Conservation (phyloP, 2,888 invertebrate genomes). For the Drosophila peninsularis region DNA sequence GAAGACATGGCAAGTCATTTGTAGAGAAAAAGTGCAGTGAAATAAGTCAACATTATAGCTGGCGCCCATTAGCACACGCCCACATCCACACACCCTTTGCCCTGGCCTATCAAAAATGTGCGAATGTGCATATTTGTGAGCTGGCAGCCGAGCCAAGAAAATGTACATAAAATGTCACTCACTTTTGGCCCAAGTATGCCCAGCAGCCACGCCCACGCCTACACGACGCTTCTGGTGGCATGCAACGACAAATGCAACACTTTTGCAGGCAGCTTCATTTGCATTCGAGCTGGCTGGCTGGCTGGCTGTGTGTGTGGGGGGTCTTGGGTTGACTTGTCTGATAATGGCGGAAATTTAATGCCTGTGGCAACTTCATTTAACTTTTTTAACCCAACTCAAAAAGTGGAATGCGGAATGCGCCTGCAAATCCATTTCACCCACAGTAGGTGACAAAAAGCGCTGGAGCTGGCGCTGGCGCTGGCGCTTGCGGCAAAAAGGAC, state of each 20-base stretch:
- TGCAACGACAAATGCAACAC: conserved; percentile 59
- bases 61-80: conserved; percentile 7
- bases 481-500: conserved; percentile 20
- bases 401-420: conserved; percentile 47
- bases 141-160: conserved; percentile 40
- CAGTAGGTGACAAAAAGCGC: conserved; percentile 48
- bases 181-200: conserved; percentile 53
- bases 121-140: conserved; percentile 52
- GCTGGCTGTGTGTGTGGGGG: neutral
- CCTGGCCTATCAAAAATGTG: conserved; percentile 16
- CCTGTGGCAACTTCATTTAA: conserved; percentile 75
- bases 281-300: conserved; percentile 18
- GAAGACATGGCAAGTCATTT: conserved; percentile 57
- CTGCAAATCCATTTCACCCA: conserved; percentile 42
- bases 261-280: conserved; percentile 52
- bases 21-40: conserved; percentile 60
- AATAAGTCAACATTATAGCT: conserved; percentile 62
- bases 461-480: neutral
- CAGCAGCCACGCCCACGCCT: conserved; percentile 33
- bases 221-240: conserved; percentile 45
- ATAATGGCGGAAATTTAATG: conserved; percentile 70
- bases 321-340: conserved; percentile 45
- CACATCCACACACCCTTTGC: neutral
- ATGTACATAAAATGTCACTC: conserved; percentile 81
- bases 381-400: conserved; percentile 73